phyloP scores from a whole-genome alignment of 2,888 invertebrate species.

The Bembecia ichneumoniformis region DNA sequence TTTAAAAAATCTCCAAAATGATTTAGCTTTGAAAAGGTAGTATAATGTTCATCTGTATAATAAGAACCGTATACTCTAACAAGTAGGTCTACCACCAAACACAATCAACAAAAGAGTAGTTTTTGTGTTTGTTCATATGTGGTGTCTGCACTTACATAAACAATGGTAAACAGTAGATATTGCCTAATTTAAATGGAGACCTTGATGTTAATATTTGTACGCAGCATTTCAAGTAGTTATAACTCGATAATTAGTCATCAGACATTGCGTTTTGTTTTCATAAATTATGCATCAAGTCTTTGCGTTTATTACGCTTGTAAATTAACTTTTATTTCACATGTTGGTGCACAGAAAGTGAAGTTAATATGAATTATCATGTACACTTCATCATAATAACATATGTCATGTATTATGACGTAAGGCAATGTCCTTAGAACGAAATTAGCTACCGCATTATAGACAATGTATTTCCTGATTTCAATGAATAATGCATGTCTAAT shows the following conservation, averaged over 20 bases:
- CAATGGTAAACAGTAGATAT: too few species aligned
- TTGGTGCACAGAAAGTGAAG: slow-evolving; percentile 14
- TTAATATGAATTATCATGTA: slow-evolving; percentile 3
- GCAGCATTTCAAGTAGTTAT: too few species aligned
- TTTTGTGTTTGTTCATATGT: too few species aligned
- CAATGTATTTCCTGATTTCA: not conserved
- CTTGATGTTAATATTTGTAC: too few species aligned
- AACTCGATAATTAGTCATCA: not conserved
- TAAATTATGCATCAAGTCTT: slow-evolving; percentile 24
- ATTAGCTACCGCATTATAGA: slow-evolving; percentile 1
- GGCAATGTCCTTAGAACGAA: slow-evolving; percentile 3
- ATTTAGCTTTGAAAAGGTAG: too few species aligned
- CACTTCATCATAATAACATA: slow-evolving; percentile 9
- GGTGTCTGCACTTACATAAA: too few species aligned
- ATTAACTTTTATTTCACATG: slow-evolving; percentile 20
- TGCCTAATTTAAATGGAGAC: too few species aligned
- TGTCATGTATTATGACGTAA: slow-evolving; percentile 14
- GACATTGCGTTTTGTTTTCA: slow-evolving; percentile 18
- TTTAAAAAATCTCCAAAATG: too few species aligned
- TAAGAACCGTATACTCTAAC: too few species aligned
- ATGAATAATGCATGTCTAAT: not conserved
- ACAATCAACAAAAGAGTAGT: too few species aligned
- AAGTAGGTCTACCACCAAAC: too few species aligned
- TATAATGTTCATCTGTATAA: too few species aligned
- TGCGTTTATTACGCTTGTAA: slow-evolving; percentile 23